Evolutionary conservation across 2,888 invertebrate genomes (phyloP).

Genomic region (Hedya salicella): DNA sequence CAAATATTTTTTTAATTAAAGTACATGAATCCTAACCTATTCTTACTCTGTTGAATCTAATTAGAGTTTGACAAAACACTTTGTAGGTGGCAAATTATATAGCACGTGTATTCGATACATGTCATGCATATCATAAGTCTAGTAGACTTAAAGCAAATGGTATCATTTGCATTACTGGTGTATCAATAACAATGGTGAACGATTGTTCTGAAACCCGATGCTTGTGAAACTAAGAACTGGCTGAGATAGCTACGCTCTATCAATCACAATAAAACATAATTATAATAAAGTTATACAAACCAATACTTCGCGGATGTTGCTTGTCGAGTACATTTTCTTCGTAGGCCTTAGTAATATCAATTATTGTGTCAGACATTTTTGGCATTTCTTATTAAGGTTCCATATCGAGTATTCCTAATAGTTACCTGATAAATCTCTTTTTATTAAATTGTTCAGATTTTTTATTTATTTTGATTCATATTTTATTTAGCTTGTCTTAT

Average conservation of each 20-base stretch:
- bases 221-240: slow-evolving; percentile 2
- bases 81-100: no score
- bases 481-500: no score
- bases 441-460: neutral
- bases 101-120: no score
- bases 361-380: slow-evolving; percentile 72
- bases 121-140: no score
- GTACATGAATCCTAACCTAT: no score
- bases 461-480: no score
- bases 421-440: neutral
- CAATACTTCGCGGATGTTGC: slow-evolving; percentile 69
- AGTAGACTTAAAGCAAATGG: no score
- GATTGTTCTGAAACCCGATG: neutral
- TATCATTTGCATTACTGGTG: neutral
- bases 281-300: slow-evolving; percentile 62
- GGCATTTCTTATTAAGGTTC: neutral
- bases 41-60: no score
- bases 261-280: neutral
- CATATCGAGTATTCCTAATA: slow-evolving; percentile 10
- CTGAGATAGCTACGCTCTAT: neutral
- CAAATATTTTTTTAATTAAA: no score
- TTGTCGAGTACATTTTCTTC: slow-evolving; percentile 62
- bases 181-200: slow-evolving; percentile 13
- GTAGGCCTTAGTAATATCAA: slow-evolving; percentile 65
- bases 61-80: no score